These are phyloP conservation scores for Pelobates fuscus DNA, from an alignment of 2,113 vertebrate species.

Conservation along the genomic window DNA sequence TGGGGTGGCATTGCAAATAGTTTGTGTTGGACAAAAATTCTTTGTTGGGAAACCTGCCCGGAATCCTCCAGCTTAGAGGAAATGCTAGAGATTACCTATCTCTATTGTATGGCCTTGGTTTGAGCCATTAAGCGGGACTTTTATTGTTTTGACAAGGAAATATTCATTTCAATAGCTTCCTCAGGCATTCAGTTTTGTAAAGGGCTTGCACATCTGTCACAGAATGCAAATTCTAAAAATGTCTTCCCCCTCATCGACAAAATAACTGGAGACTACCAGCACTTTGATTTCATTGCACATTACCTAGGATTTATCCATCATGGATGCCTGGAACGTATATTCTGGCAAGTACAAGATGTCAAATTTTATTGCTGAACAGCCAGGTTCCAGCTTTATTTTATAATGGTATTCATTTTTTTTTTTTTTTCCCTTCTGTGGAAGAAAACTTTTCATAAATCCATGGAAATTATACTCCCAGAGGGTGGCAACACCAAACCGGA, in stretches of 20 bases:
- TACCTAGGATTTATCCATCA: too few relatives aligned
- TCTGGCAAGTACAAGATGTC: too few relatives aligned
- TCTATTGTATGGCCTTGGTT: slow-evolving; percentile 7
- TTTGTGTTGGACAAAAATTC: slow-evolving; percentile 27
- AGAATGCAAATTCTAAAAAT: slow-evolving; percentile 33
- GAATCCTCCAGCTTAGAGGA: slow-evolving; percentile 34
- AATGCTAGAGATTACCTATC: slow-evolving; percentile 41
- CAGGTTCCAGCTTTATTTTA: too few relatives aligned
- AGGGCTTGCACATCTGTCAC: slow-evolving; percentile 26
- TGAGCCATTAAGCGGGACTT: slow-evolving; percentile 36
- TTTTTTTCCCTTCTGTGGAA: too few relatives aligned
- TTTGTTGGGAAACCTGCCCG: slow-evolving; percentile 32
- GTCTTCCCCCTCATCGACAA: slow-evolving; percentile 36
- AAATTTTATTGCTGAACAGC: too few relatives aligned
- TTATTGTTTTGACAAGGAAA: slow-evolving; percentile 70
- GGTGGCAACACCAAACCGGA: too few relatives aligned
- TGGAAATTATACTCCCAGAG: too few relatives aligned
- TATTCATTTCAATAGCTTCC: slow-evolving; percentile 65
- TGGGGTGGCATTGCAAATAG: slow-evolving; percentile 24
- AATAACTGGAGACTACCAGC: slow-evolving; percentile 3
- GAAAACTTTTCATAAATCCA: too few relatives aligned
- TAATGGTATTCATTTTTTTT: too few relatives aligned
- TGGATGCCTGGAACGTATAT: too few relatives aligned
- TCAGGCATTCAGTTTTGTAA: slow-evolving; percentile 17
- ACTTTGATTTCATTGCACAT: too few relatives aligned